A percentile compares a stretch with the other conserved stretches of the same genome.
phyloP scores from a whole-genome alignment of 1,140 invertebrate genomes.

The Drosophila arawakana region DNA sequence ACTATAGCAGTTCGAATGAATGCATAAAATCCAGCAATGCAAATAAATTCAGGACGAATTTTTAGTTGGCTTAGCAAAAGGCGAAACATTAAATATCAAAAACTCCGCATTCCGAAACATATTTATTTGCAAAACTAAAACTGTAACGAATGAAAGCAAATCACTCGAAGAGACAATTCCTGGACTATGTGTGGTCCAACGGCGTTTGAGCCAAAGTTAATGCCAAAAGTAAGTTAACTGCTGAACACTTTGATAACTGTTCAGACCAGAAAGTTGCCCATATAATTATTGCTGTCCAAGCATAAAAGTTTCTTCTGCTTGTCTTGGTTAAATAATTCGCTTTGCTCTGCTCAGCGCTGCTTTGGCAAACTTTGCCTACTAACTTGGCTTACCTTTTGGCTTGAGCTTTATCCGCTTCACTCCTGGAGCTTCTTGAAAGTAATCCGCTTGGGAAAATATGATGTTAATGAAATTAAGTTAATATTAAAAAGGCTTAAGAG shows the following conservation, averaged over 20 bases:
- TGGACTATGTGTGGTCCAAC: conserved; percentile 17
- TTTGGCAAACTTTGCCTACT: conserved; percentile 21
- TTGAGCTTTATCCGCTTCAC: conserved; percentile 35
- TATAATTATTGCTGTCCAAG: conserved; percentile 39
- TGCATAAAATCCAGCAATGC: conserved; percentile 24
- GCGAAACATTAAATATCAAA: conserved; percentile 6
- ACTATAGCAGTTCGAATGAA: conserved; percentile 9
- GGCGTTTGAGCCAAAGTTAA: conserved; percentile 14
- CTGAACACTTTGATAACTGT: conserved; percentile 39
- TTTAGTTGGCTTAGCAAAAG: conserved; percentile 31
- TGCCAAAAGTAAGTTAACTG: conserved; percentile 41
- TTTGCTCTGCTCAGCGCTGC: conserved; percentile 18
- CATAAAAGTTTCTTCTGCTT: conserved; percentile 35
- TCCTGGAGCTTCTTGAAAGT: conserved; percentile 49
- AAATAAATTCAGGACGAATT: conserved; percentile 36
- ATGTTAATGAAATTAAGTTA: conserved; percentile 48
- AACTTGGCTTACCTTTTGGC: neutral
- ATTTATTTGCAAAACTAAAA: neutral
- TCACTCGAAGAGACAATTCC: neutral
- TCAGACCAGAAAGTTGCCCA: conserved; percentile 49
- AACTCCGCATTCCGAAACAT: neutral
- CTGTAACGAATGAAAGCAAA: conserved; percentile 13
- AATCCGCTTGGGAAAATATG: conserved; percentile 61
- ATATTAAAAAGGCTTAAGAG: conserved; percentile 36
- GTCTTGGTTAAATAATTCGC: conserved; percentile 39